These are phyloP conservation scores for Plecotus auritus DNA, from an alignment of 2,113 vertebrate species.

Conservation along the genomic window DNA sequence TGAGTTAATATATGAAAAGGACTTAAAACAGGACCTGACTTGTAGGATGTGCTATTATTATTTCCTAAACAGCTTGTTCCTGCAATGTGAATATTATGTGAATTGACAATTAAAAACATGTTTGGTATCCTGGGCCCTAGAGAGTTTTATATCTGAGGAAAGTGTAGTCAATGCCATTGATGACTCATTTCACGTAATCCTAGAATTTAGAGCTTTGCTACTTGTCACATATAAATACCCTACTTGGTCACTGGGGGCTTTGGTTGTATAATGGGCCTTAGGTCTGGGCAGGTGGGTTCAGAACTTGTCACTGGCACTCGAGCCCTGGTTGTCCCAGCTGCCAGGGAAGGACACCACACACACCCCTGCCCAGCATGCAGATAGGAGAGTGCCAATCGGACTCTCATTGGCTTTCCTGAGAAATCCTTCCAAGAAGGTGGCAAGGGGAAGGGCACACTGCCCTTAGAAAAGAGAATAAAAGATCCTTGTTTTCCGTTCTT, in stretches of 20 bases:
- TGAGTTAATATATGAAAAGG: not conserved
- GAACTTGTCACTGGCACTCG: not conserved
- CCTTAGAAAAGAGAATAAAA: not conserved
- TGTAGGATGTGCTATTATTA: not conserved
- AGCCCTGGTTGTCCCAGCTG: not conserved
- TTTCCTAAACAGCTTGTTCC: not conserved
- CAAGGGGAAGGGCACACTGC: not conserved
- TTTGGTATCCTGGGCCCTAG: not conserved
- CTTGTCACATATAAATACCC: not conserved
- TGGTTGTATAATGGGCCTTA: not conserved
- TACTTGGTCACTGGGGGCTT: fast-evolving
- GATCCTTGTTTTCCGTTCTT: not conserved
- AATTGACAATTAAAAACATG: not conserved
- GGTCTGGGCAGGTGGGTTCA: not conserved
- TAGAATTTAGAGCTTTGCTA: not conserved
- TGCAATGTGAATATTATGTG: not conserved
- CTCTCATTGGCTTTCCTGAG: not conserved
- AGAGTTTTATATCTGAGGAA: not conserved
- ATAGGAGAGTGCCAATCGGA: not conserved
- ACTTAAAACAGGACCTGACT: not conserved
- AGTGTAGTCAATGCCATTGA: not conserved
- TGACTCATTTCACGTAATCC: not conserved
- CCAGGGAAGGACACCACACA: not conserved
- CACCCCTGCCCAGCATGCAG: not conserved
- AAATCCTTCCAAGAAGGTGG: not conserved